phyloP scores from a whole-genome alignment of 2,888 invertebrate species.

The Merodon equestris region DNA sequence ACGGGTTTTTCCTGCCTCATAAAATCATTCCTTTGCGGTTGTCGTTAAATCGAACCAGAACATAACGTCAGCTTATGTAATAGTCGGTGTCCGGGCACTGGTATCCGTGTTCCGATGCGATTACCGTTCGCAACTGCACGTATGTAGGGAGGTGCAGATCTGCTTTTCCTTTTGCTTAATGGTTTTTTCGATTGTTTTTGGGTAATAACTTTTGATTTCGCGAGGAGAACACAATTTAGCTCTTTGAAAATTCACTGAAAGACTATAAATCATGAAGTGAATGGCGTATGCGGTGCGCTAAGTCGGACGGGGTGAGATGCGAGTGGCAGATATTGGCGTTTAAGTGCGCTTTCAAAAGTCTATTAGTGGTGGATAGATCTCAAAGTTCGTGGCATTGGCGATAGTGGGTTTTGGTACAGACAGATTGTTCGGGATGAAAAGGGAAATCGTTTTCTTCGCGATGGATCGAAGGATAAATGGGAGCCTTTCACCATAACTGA shows the following conservation, averaged over 20 bases:
- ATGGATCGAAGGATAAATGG: too few relatives aligned
- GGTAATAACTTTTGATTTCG: slow-evolving; percentile 9
- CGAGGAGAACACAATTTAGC: slow-evolving; percentile 29
- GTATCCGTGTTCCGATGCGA: not conserved
- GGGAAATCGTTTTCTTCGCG: too few relatives aligned
- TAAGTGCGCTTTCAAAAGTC: slow-evolving; percentile 27
- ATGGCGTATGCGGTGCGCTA: too few relatives aligned
- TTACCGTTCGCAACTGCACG: not conserved
- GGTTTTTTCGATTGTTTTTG: not conserved
- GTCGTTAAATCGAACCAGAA: slow-evolving; percentile 29
- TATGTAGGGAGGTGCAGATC: slow-evolving; percentile 12
- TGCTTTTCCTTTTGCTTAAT: too few relatives aligned
- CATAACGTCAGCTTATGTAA: not conserved
- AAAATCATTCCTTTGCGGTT: slow-evolving; percentile 8
- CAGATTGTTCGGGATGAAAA: too few relatives aligned
- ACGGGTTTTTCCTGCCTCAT: slow-evolving; percentile 41
- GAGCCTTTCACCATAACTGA: too few relatives aligned
- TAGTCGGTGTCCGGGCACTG: not conserved
- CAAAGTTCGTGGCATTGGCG: too few relatives aligned
- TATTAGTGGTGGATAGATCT: slow-evolving; percentile 29
- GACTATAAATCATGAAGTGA: slow-evolving; percentile 49
- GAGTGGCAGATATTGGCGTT: not conserved
- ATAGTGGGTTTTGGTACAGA: too few relatives aligned
- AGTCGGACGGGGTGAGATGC: too few relatives aligned
- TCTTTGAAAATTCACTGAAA: slow-evolving; percentile 40